Evolutionary conservation across 2,113 vertebrate species (phyloP).

Genomic region (Manacus vitellinus): DNA sequence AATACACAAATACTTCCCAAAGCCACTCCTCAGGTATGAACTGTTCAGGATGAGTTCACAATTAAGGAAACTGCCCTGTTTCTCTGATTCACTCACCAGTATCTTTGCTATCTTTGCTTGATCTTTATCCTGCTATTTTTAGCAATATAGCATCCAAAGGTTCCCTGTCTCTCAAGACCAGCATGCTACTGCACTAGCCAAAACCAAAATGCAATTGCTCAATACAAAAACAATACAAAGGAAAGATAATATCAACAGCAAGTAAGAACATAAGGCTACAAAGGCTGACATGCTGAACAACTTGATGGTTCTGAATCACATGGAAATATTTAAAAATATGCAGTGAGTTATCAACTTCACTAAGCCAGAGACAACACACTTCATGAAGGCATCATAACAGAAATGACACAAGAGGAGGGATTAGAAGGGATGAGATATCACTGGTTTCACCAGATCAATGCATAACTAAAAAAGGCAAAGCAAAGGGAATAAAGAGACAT

Average conservation of each 20-base stretch:
- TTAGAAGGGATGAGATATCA: background rate
- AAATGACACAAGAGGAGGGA: background rate
- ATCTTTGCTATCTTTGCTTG: background rate
- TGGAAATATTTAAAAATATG: constrained; percentile 10
- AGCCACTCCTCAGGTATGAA: background rate
- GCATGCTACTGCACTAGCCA: background rate
- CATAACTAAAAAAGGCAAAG: background rate
- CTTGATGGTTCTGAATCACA: background rate
- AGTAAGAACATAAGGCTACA: background rate
- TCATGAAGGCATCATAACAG: background rate
- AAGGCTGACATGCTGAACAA: background rate
- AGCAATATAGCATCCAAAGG: background rate
- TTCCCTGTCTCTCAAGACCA: background rate
- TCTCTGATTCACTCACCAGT: background rate
- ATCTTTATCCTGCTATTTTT: background rate
- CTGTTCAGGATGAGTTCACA: background rate
- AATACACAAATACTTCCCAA: background rate
- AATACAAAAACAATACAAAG: background rate
- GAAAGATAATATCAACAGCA: background rate
- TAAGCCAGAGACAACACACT: background rate
- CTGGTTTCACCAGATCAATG: background rate
- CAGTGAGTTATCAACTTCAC: background rate
- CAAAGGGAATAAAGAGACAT: background rate
- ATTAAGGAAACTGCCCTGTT: background rate
- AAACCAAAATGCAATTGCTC: background rate